These are phyloP conservation scores for Cherax destructor DNA, from an alignment of 1,140 invertebrate genomes.

Conservation along the genomic window DNA sequence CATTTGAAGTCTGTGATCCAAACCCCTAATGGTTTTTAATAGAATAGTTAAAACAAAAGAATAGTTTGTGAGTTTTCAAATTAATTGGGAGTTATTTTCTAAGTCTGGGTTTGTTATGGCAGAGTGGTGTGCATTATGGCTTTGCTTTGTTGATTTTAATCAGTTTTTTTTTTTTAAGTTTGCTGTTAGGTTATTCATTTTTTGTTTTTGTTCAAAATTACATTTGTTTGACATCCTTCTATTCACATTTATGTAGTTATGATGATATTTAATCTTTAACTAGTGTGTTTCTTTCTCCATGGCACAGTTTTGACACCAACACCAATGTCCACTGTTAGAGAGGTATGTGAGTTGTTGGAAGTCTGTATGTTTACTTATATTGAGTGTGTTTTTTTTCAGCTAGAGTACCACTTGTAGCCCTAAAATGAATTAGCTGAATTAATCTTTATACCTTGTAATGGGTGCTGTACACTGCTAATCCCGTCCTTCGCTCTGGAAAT, in stretches of 20 bases:
- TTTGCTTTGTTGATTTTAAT: neutral
- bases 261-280: neutral
- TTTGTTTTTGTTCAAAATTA: neutral
- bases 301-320: slow-evolving; percentile 53
- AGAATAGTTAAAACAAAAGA: too few species aligned
- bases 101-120: neutral
- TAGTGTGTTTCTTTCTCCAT: slow-evolving; percentile 16
- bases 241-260: neutral
- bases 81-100: too few species aligned
- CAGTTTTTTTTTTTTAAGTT: neutral
- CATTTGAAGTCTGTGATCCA: neutral
- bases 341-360: slow-evolving; percentile 3
- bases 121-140: neutral
- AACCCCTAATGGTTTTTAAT: too few species aligned
- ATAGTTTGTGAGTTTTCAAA: too few species aligned
- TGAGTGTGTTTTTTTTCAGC: too few species aligned
- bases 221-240: too few species aligned
- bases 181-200: neutral
- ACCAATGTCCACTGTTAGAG: neutral
- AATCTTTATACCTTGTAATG: too few species aligned
- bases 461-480: too few species aligned
- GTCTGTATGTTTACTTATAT: neutral
- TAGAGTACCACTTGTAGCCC: too few species aligned
- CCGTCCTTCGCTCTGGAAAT: too few species aligned
- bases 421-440: too few species aligned